Evolutionary conservation across 92 coral and sea anemone genomes (phyloP).

Genomic region (Umimayanthus kanabou): DNA sequence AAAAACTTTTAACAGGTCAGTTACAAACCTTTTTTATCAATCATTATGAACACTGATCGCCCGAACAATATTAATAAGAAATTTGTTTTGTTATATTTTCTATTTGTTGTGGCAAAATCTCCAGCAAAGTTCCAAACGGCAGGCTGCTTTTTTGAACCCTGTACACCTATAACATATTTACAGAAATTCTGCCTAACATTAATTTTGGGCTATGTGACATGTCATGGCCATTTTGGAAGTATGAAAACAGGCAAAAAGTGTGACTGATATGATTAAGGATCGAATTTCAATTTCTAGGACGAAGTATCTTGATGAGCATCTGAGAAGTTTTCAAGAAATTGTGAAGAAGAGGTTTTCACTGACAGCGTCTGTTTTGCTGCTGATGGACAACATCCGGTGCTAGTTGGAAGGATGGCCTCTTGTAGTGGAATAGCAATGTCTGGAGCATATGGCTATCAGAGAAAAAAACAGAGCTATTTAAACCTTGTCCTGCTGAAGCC

Average conservation of each 20-base stretch:
- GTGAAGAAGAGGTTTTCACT: too few relatives aligned
- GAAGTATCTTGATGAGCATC: neutral
- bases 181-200: neutral
- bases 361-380: too few relatives aligned
- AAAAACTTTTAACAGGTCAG: too few relatives aligned
- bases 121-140: neutral
- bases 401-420: neutral
- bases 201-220: neutral
- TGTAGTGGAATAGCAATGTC: neutral
- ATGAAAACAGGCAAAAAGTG: neutral
- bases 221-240: neutral
- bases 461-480: neutral
- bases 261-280: neutral
- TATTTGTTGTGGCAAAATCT: neutral
- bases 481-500: too few relatives aligned
- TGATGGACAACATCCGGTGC: neutral
- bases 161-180: too few relatives aligned
- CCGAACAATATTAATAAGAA: too few relatives aligned
- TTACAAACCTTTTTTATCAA: too few relatives aligned
- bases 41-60: too few relatives aligned
- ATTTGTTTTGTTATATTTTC: conserved; percentile 3
- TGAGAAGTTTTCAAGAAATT: too few relatives aligned
- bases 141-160: neutral
- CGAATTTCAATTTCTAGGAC: neutral
- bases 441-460: neutral